Base-by-base conservation (phyloP, 2,113 vertebrate genomes). In the Tetrax tetrax region DNA sequence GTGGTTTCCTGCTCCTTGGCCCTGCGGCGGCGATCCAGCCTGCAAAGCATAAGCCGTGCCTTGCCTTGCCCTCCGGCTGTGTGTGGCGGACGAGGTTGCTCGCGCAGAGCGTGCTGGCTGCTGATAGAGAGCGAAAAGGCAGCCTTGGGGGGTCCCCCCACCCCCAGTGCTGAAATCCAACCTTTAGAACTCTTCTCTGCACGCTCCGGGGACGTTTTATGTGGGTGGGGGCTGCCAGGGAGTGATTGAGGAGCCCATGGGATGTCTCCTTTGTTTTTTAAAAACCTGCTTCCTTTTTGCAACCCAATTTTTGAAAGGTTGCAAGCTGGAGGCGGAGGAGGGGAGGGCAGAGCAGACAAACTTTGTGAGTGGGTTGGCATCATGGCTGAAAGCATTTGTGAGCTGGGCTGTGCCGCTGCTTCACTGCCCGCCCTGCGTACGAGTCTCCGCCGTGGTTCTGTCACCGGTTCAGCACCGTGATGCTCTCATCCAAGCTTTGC, bases 401-500 rank as follows among this genome's bases (percentile, higher is more conserved):
- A 83, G 87, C 60, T 48, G 61, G 63, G 63, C 74, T 69, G 18
- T 14, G 21, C 4, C 12, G 53, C 54, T 89, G 51, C 65, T 82
- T 75, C 65, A 13, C 51, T 7, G 0, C 28, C 53, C 1, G 0
- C 48, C 43, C 48, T 7, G 12, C 0, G 0, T 1, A 0, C 8
- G 47, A 11, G 11, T 35, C 41, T 74, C n/a, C 61, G 59, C 85
- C 2, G 1, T 9, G 25, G 14, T 56, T 78, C 70, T 60, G 45
- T 43, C 70, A 11, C 45, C 29, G 13, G 50, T 21, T 63, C 25
- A 17, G 69, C 4, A 4, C 65, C 0, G 4, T 14, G 80, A 17
- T 76, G 75, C 48, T 66, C 45, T 81, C 3, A 0, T 8, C 20
- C 65, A 54, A 24, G 22, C 31, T 64, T 45, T 38, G 51, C 47